Evolutionary conservation across 2,888 invertebrate species (phyloP), one percentile per base, ranked within the genome.

Genomic region (Patella ulyssiponensis): DNA sequence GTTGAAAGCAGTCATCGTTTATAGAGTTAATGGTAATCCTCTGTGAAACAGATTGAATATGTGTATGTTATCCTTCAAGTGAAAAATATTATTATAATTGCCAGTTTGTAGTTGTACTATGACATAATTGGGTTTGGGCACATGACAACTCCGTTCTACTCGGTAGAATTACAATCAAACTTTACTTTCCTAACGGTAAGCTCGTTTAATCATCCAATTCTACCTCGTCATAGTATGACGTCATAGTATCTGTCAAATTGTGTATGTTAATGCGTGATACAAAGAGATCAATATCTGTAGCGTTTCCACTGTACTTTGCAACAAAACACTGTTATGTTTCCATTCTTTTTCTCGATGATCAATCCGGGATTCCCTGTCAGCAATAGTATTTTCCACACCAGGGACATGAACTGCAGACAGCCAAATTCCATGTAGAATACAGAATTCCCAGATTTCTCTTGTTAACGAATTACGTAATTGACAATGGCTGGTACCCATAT

Each of bases 261-360:
- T 20, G 17, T 53, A 58, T n/a, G n/a, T 81, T 81, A 15, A 75
- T 58, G 27, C 27, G 27, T 27, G 79, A 78, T 20, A 79, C 81
- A 76, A 81, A 81, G 23, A 81, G 20, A 71, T 81, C 81, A 64
- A 79, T 27, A 27, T 14, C 17, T 52, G 15, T 14, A 72, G 64
- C 23, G 27, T 70, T 14, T 15, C 27, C 17, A 76, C 17, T 12
- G 76, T 71, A n/a, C 69, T 15, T 27, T 44, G 54, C 33, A 79
- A 23, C 14, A 76, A 23, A 9, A n/a, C 33, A 33, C 53, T 23
- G 56, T 79, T 73, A 9, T 76, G 51, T 64, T 71, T 79, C 79
- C 79, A 79, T 76, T 79, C 27, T n/a, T 70, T 76, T 54, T 76
- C 76, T 51, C 33, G 15, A 44, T 56, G 53, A 69, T 56, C 44